These are phyloP conservation scores for Stomorhina lunata DNA, from an alignment of 2,888 invertebrate genomes.

Conservation along the genomic window DNA sequence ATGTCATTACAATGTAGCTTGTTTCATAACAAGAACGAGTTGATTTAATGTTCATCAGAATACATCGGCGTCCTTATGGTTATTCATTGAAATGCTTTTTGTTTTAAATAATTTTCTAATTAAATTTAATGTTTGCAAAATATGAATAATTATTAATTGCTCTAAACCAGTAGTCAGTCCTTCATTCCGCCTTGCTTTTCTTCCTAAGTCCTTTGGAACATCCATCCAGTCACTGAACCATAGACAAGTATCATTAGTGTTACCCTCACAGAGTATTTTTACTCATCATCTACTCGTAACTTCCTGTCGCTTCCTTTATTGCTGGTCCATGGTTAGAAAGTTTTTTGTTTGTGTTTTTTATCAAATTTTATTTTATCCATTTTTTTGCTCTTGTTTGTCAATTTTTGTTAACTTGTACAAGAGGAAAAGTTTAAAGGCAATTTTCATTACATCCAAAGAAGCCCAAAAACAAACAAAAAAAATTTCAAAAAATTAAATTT, in stretches of 20 bases:
- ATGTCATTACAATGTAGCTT: neutral
- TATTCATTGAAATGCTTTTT: slow-evolving; percentile 29
- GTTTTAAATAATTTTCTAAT: slow-evolving; percentile 48
- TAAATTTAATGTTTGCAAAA: slow-evolving; percentile 55
- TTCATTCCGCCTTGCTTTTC: neutral
- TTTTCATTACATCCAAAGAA: slow-evolving; percentile 9
- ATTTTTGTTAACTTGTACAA: neutral
- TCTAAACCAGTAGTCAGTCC: slow-evolving; percentile 31
- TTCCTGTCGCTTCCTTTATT: neutral
- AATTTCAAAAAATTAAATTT: neutral
- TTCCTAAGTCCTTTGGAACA: neutral
- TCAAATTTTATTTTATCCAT: slow-evolving; percentile 33
- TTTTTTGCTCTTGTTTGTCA: slow-evolving; percentile 22
- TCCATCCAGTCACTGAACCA: neutral
- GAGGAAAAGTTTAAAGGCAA: slow-evolving; percentile 25
- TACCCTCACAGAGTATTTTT: neutral
- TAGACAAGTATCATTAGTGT: neutral
- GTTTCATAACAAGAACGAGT: neutral
- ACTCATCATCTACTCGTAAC: slow-evolving; percentile 3
- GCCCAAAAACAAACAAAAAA: neutral
- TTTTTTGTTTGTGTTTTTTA: slow-evolving; percentile 34
- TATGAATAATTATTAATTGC: slow-evolving; percentile 55
- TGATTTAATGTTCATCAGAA: neutral
- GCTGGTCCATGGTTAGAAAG: slow-evolving; percentile 15
- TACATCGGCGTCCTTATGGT: slow-evolving; percentile 20